Evolutionary conservation across 64 coral and sea anemone genomes (phyloP).

Genomic region (Acropora yongei): DNA sequence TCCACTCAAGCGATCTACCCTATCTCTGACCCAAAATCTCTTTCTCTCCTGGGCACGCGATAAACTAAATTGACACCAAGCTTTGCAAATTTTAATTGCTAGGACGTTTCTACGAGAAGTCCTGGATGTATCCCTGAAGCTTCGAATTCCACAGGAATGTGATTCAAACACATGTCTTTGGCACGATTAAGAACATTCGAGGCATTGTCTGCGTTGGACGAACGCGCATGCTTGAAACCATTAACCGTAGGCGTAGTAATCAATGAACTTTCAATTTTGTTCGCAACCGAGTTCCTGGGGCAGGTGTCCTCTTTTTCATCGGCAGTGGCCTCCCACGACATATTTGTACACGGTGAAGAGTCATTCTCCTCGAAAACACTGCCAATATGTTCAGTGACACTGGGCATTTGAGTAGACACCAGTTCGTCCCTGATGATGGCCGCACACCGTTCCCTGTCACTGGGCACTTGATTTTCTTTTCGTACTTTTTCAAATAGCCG

Average conservation of each 20-base stretch:
- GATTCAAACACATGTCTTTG: conserved; percentile 13
- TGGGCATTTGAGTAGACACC: neutral
- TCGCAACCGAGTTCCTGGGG: neutral
- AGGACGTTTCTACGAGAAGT: conserved; percentile 16
- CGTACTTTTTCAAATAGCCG: conserved; percentile 1
- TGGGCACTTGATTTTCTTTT: conserved; percentile 27
- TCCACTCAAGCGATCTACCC: no score
- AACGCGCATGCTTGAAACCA: neutral
- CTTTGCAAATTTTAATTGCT: neutral
- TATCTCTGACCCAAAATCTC: no score
- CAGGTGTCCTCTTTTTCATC: neutral
- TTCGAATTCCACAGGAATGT: conserved; percentile 7
- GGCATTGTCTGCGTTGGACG: neutral
- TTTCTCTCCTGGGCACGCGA: no score
- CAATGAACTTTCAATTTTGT: neutral
- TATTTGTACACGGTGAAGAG: neutral
- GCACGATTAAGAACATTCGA: neutral
- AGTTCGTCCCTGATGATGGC: neutral
- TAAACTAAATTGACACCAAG: neutral
- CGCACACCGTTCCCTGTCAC: neutral
- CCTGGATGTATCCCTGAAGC: neutral
- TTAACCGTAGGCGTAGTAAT: neutral
- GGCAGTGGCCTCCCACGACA: neutral
- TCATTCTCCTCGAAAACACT: neutral
- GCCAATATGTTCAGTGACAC: neutral